Conservation (phyloP, 2,797 vertebrate species). For the Pteronotus mesoamericanus region DNA sequence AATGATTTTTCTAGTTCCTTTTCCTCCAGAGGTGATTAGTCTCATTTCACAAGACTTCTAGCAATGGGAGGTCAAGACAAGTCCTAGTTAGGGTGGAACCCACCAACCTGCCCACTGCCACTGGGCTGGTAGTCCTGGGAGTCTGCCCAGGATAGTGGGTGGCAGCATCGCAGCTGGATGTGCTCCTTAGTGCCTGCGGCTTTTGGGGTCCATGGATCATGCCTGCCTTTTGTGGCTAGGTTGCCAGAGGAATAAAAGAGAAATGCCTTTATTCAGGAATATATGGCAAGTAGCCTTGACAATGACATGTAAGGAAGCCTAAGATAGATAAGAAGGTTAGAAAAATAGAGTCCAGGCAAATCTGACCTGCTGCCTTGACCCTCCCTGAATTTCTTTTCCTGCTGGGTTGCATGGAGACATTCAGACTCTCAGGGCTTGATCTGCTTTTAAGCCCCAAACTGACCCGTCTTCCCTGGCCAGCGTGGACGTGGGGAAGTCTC, state of each 20-base stretch:
- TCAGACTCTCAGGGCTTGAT: background rate
- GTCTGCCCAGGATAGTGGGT: no score
- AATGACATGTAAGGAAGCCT: background rate
- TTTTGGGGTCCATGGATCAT: background rate
- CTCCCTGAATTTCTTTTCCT: background rate
- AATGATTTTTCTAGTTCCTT: background rate
- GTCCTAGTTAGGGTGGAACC: background rate
- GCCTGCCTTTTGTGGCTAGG: background rate
- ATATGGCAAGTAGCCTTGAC: background rate
- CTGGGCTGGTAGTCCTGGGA: fast-evolving
- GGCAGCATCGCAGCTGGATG: fast-evolving
- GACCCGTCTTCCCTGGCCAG: conserved; percentile 77
- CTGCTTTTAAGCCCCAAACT: background rate
- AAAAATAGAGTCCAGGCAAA: background rate
- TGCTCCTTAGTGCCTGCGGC: fast-evolving
- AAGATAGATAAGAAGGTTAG: background rate
- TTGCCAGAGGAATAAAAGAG: background rate
- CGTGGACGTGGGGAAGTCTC: conserved; percentile 96
- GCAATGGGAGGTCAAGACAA: background rate
- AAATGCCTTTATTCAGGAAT: background rate
- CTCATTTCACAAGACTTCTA: background rate
- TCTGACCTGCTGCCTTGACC: background rate
- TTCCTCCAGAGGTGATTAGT: background rate
- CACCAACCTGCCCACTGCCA: background rate
- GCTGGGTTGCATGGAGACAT: background rate